Evolutionary conservation across 2,113 vertebrate species (phyloP).

Genomic region (Gadus chalcogrammus): DNA sequence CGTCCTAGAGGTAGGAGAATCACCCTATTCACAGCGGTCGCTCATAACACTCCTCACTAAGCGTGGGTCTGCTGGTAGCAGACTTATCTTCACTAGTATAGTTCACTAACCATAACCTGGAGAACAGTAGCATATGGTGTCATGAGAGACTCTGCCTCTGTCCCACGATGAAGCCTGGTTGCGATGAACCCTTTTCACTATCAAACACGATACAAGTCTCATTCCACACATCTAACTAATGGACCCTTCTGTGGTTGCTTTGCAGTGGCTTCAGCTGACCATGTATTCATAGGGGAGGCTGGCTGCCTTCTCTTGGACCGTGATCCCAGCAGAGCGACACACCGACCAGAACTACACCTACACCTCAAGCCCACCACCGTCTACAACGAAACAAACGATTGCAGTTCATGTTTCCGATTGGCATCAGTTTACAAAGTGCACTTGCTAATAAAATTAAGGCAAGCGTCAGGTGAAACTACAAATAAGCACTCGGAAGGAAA

Average conservation of each 20-base stretch:
- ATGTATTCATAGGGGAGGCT: slow-evolving; percentile 82
- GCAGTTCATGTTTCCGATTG: too few species aligned
- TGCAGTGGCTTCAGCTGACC: slow-evolving; percentile 96
- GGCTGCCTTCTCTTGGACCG: too few species aligned
- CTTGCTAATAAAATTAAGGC: too few species aligned
- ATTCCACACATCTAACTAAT: background rate
- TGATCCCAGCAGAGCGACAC: too few species aligned
- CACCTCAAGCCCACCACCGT: background rate
- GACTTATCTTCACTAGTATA: background rate
- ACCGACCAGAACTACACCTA: background rate
- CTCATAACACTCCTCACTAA: too few species aligned
- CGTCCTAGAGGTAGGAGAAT: slow-evolving; percentile 85
- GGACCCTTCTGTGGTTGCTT: background rate
- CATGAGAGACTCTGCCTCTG: background rate
- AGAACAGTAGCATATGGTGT: background rate
- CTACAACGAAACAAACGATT: too few species aligned
- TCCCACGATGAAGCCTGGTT: background rate
- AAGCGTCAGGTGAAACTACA: too few species aligned
- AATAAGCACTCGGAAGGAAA: too few species aligned
- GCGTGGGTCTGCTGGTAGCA: too few species aligned
- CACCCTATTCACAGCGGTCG: background rate
- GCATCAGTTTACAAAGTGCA: too few species aligned
- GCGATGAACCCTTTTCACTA: background rate
- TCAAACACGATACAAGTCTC: too few species aligned
- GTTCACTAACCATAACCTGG: too few species aligned